Evolutionary conservation across 2,888 invertebrate genomes (phyloP), one percentile per base, ranked within the genome.

Genomic region (Plagodis dolabraria): DNA sequence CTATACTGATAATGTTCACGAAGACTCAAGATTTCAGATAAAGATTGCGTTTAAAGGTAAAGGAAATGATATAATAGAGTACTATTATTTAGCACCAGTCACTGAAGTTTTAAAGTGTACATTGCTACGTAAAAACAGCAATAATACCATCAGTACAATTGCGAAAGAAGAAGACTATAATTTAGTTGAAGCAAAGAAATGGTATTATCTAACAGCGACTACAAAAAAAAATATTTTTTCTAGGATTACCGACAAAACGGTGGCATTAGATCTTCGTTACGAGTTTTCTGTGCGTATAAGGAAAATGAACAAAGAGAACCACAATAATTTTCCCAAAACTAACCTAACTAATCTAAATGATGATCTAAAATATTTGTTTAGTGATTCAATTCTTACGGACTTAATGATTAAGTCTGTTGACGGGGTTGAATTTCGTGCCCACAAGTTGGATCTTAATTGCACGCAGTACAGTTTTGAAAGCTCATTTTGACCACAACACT

Each of bases 401-500:
- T 80, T 90, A 0, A 83, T 74, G 5, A 91, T 92, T 75, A 90
- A 85, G 69, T 91, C 90, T 52, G 81, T 73, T 33, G 92, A 92
- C 60, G 80, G 79, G 7, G 70, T 74, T n/a, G 89, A 91, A 61
- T 89, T 79, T 54, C 86, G 84, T 71, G 86, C 89, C 0, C 92
- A 92, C 56, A 92, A 92, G 66, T 89, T 88, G 33, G n/a, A 85
- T 92, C 0, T 65, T 92, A 43, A 89, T 92, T 0, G 87, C 86
- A 63, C 76, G 92, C 33, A 92, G 92, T 77, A 83, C 79, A 12
- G 92, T 92, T 0, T 60, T 92, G 7, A 90, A 88, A 60, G 92
- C 92, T 36, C 87, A 92, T 67, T 92, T 92, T 74, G 86, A 89
- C 59, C 91, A 92, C 53, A 90, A 91, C 64, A 92, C 90, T 45